Evolutionary conservation across 1,140 invertebrate species (phyloP).

Genomic region (Elymnias hypermnestra): DNA sequence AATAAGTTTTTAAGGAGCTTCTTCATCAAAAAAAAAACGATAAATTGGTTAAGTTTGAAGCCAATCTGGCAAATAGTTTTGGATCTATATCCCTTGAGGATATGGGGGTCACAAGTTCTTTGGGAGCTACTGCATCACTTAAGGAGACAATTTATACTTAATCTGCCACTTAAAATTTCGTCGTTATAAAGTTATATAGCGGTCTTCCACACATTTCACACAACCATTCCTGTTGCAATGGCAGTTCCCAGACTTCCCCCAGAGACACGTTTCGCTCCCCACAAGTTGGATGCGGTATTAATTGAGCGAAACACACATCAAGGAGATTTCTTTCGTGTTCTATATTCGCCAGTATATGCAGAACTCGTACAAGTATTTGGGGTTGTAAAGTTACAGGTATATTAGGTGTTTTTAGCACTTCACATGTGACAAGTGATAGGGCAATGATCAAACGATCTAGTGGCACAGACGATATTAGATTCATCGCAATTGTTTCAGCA

Average conservation of each 20-base stretch:
- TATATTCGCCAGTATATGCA: slow-evolving; percentile 15
- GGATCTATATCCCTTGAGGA: too few species aligned
- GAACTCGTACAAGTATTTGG: neutral
- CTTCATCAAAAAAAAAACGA: too few species aligned
- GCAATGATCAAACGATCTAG: slow-evolving; percentile 11
- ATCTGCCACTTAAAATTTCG: neutral
- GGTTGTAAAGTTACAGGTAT: slow-evolving; percentile 12
- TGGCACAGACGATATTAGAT: slow-evolving; percentile 7
- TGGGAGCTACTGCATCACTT: too few species aligned
- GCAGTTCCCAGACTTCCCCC: slow-evolving; percentile 22
- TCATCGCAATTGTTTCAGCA: slow-evolving; percentile 13
- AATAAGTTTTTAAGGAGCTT: too few species aligned
- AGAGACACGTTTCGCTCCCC: neutral
- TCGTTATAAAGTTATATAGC: slow-evolving; percentile 6
- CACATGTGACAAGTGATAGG: slow-evolving; percentile 1
- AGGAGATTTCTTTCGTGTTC: slow-evolving; percentile 15
- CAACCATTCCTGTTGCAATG: slow-evolving; percentile 18
- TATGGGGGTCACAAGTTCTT: too few species aligned
- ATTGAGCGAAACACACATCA: slow-evolving; percentile 12
- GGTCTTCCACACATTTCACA: slow-evolving; percentile 17
- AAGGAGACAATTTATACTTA: too few species aligned
- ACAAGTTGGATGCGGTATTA: slow-evolving; percentile 16
- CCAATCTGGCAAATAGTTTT: too few species aligned
- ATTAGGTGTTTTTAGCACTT: neutral
- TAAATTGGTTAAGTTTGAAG: too few species aligned